A percentile compares a stretch with the other conserved stretches of the same genome.
These are phyloP conservation scores for Thamnaconus septentrionalis DNA, from an alignment of 2,113 vertebrate genomes.

Conservation along the genomic window DNA sequence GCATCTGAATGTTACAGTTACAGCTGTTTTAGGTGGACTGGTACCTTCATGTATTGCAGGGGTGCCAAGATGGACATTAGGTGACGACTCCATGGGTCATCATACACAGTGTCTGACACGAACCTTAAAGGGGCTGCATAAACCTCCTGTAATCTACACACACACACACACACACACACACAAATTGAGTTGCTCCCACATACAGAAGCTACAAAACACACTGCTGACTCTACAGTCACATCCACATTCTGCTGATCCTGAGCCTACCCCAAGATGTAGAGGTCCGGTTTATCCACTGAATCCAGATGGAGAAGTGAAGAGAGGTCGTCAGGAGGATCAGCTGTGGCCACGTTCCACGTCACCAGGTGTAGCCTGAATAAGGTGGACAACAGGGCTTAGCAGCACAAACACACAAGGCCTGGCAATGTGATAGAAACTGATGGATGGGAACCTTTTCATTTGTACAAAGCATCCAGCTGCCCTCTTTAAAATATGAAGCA, in stretches of 20 bases:
- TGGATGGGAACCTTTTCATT: not conserved
- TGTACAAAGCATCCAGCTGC: not conserved
- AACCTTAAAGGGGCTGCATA: constrained; percentile 84
- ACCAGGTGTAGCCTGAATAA: constrained; percentile 84
- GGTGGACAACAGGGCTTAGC: not conserved
- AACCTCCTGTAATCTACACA: constrained; percentile 90
- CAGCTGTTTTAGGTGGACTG: not conserved
- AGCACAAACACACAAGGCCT: not conserved
- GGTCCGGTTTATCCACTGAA: constrained; percentile 71
- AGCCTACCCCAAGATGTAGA: constrained; percentile 91
- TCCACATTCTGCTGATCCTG: not conserved
- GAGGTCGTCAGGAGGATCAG: constrained; percentile 83
- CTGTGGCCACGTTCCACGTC: constrained; percentile 95
- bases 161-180: constrained; percentile 18
- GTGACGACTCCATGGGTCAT: constrained; percentile 88
- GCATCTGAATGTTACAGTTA: not conserved
- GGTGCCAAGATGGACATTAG: constrained; percentile 86
- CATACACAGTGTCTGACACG: constrained; percentile 85
- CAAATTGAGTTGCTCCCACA: not conserved
- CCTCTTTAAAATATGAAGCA: not conserved
- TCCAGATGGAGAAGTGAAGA: constrained; percentile 81
- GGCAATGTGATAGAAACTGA: not conserved
- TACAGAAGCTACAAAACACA: not conserved
- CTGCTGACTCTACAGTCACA: not conserved
- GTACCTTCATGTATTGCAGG: constrained; percentile 86